phyloP scores from a whole-genome alignment of 1,140 invertebrate species.

The Conopomorpha cramerella region DNA sequence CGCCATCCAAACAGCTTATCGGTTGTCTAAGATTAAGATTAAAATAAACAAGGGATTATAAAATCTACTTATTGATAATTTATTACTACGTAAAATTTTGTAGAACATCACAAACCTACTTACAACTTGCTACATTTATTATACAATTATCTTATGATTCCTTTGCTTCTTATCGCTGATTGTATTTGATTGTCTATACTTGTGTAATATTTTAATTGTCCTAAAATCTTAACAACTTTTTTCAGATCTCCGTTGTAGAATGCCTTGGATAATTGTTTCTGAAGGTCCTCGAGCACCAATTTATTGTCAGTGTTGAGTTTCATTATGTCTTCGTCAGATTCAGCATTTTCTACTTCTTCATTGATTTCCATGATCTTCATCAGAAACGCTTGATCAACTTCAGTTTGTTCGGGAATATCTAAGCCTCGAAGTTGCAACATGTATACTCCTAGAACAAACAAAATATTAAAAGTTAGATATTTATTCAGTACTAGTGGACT shows the following conservation, averaged over 20 bases:
- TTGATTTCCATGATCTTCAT: slow-evolving; percentile 89
- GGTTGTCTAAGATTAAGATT: neutral
- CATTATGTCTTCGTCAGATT: slow-evolving; percentile 64
- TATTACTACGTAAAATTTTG: neutral
- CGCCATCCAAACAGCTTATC: too few species aligned
- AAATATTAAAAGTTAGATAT: too few species aligned
- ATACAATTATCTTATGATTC: slow-evolving; percentile 72
- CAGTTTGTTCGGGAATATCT: slow-evolving; percentile 72
- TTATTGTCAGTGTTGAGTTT: slow-evolving; percentile 66
- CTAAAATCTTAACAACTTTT: slow-evolving; percentile 64
- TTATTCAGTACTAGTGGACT: too few species aligned
- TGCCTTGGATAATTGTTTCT: slow-evolving; percentile 61
- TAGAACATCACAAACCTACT: slow-evolving; percentile 1
- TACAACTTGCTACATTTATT: too few species aligned
- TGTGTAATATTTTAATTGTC: slow-evolving; percentile 82
- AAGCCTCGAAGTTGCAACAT: slow-evolving; percentile 71
- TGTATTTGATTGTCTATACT: slow-evolving; percentile 81
- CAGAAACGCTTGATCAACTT: slow-evolving; percentile 75
- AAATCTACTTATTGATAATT: neutral
- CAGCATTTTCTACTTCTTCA: slow-evolving; percentile 75
- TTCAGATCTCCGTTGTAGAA: slow-evolving; percentile 68
- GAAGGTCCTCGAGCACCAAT: slow-evolving; percentile 56
- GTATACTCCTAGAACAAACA: slow-evolving; percentile 63
- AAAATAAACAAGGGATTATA: neutral
- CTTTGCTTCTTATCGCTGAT: slow-evolving; percentile 66